Evolutionary conservation across 2,888 invertebrate genomes (phyloP), one percentile per base, ranked within the genome.

Genomic region (Drosophila macrospina): DNA sequence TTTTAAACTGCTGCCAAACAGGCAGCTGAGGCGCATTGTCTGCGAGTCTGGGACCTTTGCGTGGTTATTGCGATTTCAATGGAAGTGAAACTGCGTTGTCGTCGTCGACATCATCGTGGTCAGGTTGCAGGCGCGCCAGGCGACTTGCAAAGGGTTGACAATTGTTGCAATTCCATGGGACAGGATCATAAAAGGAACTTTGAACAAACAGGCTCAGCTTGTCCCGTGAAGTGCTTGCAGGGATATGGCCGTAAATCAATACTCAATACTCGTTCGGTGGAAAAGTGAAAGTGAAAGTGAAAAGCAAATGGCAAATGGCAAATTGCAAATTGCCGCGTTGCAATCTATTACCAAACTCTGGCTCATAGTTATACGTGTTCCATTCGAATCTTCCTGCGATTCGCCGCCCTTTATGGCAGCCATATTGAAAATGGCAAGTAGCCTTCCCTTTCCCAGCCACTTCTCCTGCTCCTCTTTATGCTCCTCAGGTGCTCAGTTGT

Each of bases 161-260:
- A 88, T 86, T 86, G 87, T 86, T 86, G 88, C 85, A 60, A 88
- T 88, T 86, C 59, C 80, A 70, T 73, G 76, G 66, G 67, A 66
- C 56, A 57, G 66, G 24, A 61, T 67, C 83, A 32, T 89, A 82
- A 87, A 85, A 84, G 69, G 67, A 24, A 60, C 26, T 39, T 36
- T 36, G 15, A 41, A 28, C 28, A 5, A 28, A 45, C 47, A 45
- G 47, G 47, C 44, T 15, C 13, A n/a, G 36, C 36, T 34, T 37
- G 24, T 28, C 10, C 57, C 39, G 32, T 15, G 59, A 50, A 48
- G 36, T 48, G 37, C 32, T 41, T 39, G 34, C 65, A 13, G 64
- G 56, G 78, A 72, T 44, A 72, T 45, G 70, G 69, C 69, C 30
- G 68, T 84, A 87, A 84, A 87, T 87, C 80, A 83, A 76, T 80